phyloP scores from a whole-genome alignment of 2,113 vertebrate species.

The Ophthalmotilapia sp. region DNA sequence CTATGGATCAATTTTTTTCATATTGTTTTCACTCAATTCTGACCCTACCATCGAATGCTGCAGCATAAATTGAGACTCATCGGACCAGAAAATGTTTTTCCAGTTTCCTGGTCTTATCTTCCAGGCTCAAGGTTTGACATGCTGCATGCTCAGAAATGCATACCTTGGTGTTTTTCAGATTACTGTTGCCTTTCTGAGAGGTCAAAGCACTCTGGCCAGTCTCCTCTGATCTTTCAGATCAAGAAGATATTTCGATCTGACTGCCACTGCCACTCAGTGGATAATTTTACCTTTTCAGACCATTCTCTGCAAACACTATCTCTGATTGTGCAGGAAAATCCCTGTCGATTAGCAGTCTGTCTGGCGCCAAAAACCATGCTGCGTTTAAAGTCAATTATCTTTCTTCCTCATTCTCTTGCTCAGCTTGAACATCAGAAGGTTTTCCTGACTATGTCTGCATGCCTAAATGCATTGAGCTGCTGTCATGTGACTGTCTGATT shows the following conservation, averaged over 20 bases:
- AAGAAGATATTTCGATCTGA: not conserved
- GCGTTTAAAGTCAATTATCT: fast-evolving
- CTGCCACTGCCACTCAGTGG: not conserved
- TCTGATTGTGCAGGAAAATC: not conserved
- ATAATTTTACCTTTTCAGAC: not conserved
- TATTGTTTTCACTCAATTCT: not conserved
- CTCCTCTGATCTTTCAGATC: not conserved
- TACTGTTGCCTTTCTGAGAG: not conserved
- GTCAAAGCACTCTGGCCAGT: not conserved
- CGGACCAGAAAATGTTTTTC: fast-evolving
- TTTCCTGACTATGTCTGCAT: not conserved
- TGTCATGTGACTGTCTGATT: not conserved
- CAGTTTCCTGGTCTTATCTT: not conserved
- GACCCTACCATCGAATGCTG: not conserved
- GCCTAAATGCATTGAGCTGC: not conserved
- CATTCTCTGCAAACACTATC: not conserved
- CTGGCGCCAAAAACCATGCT: not conserved
- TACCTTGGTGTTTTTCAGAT: not conserved
- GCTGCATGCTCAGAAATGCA: fast-evolving
- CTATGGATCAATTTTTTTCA: not conserved
- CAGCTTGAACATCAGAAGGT: not conserved
- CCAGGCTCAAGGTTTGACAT: not conserved
- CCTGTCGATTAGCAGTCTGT: not conserved
- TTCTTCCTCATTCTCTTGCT: not conserved
- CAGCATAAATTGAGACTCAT: not conserved